phyloP scores from a whole-genome alignment of 1,140 invertebrate species.

The Drosophila pectinifera region DNA sequence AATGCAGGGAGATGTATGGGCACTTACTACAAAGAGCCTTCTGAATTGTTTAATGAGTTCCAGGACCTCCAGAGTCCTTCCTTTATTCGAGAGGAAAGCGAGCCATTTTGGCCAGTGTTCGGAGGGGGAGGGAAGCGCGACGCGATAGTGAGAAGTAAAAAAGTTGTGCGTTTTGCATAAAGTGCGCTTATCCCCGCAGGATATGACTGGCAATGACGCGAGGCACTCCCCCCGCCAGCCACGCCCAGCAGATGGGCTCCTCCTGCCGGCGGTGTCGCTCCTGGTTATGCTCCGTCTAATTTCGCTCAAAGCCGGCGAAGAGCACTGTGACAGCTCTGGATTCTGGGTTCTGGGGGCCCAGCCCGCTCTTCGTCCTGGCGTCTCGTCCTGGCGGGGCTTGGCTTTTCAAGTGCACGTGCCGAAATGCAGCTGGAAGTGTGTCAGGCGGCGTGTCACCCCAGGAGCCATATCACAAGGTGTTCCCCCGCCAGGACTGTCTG shows the following conservation, averaged over 20 bases:
- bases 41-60: too few species aligned
- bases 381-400: too few species aligned
- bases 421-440: conserved; percentile 77
- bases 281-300: conserved; percentile 69
- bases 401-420: conserved; percentile 79
- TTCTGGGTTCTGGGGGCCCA: conserved; percentile 32
- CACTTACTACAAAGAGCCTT: too few species aligned
- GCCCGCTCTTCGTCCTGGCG: conserved; percentile 7
- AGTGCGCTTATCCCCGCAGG: conserved; percentile 80
- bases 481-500: too few species aligned
- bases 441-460: conserved; percentile 63
- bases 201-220: conserved; percentile 79
- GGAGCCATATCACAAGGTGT: background rate
- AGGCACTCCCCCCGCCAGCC: conserved; percentile 22
- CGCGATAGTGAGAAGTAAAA: conserved; percentile 40
- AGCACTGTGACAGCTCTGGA: conserved; percentile 37
- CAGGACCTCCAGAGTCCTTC: background rate
- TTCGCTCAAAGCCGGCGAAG: conserved; percentile 64
- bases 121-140: conserved; percentile 1
- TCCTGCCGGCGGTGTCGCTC: conserved; percentile 26
- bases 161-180: conserved; percentile 81
- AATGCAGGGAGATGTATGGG: too few species aligned
- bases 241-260: background rate
- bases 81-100: background rate
- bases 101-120: background rate